phyloP scores from a whole-genome alignment of 2,113 vertebrate species.

The Trogon melanurus region DNA sequence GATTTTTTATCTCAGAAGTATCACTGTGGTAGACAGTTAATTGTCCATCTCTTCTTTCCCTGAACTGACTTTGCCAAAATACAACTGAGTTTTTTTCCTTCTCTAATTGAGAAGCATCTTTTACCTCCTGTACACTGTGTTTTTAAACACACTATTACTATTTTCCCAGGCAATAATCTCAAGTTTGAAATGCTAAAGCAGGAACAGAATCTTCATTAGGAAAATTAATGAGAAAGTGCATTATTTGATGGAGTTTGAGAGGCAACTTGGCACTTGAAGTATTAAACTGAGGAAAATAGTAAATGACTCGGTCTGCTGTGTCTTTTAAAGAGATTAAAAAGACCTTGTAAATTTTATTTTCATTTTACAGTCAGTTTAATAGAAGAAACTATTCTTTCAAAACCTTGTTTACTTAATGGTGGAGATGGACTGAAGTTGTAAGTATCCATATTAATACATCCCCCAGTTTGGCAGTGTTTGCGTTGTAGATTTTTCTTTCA shows the following conservation, averaged over 20 bases:
- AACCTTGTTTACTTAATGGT: not conserved
- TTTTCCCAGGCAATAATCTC: not conserved
- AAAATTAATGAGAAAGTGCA: not conserved
- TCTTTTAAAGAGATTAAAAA: not conserved
- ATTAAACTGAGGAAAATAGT: not conserved
- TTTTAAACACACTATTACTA: not conserved
- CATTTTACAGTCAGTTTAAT: not conserved
- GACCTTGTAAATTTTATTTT: not conserved
- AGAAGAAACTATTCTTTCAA: not conserved
- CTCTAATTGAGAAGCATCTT: not conserved
- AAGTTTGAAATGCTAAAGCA: not conserved
- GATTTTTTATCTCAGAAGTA: conserved; percentile 1
- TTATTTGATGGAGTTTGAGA: not conserved
- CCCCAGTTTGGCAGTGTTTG: not conserved
- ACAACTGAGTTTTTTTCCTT: not conserved
- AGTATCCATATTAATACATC: not conserved
- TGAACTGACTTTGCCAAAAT: not conserved
- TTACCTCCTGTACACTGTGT: not conserved
- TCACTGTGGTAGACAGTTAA: not conserved
- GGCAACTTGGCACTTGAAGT: not conserved
- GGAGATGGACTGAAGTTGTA: not conserved
- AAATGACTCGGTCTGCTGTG: not conserved
- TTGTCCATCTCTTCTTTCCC: conserved; percentile 35
- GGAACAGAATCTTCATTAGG: not conserved
- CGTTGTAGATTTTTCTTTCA: not conserved